Conservation (phyloP, 2,797 vertebrate species). For the Acrossocheilus fasciatus region DNA sequence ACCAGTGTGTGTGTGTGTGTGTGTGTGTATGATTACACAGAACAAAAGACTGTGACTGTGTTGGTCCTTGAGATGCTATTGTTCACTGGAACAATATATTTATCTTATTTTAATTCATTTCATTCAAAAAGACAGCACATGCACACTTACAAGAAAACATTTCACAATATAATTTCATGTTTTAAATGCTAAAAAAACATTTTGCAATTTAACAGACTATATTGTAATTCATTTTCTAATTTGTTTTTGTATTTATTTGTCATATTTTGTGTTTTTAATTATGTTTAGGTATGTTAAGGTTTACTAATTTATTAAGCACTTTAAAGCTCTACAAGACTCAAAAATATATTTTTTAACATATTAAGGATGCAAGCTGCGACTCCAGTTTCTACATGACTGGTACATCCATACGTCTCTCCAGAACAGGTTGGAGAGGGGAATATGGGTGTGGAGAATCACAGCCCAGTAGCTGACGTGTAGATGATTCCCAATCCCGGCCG, state of each 20-base stretch:
- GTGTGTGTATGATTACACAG: too few species aligned
- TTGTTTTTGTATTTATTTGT: neutral
- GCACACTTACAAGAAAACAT: too few species aligned
- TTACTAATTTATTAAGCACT: neutral
- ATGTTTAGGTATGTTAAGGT: neutral
- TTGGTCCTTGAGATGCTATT: too few species aligned
- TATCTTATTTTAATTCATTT: too few species aligned
- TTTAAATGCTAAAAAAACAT: too few species aligned
- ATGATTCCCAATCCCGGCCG: constrained; percentile 82
- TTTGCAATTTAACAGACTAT: neutral
- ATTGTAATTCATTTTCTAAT: neutral
- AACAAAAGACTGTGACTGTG: too few species aligned
- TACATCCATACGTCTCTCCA: constrained; percentile 43
- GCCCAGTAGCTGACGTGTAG: constrained; percentile 80
- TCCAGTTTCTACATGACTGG: constrained; percentile 26
- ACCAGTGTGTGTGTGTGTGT: too few species aligned
- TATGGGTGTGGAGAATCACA: constrained; percentile 61
- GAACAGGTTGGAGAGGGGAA: constrained; percentile 65
- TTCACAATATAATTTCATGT: too few species aligned
- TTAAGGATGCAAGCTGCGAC: neutral
- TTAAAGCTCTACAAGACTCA: neutral
- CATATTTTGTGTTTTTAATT: neutral
- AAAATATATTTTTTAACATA: neutral
- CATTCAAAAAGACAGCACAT: too few species aligned
- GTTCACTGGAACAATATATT: too few species aligned